Conservation (phyloP, 2,113 vertebrate species). For the Dromiciops gliroides region DNA sequence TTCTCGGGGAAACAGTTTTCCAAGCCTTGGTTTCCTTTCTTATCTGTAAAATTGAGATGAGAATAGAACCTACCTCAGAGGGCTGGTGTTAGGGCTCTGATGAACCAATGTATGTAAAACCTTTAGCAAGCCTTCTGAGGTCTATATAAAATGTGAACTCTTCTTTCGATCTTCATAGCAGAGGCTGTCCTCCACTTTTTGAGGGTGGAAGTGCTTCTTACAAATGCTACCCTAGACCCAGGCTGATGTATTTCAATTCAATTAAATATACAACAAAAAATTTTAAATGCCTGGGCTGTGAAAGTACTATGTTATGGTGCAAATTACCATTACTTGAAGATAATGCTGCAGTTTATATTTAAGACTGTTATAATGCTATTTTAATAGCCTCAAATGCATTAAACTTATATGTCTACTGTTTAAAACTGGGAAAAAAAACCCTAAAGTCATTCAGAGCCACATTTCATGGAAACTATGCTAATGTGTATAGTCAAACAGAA, state of each 20-base stretch:
- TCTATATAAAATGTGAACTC: background rate
- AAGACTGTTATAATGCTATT: background rate
- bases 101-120: background rate
- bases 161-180: too few relatives aligned
- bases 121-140: background rate
- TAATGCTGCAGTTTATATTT: background rate
- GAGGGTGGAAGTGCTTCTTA: too few relatives aligned
- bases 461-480: background rate
- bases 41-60: background rate
- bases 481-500: background rate
- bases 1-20: background rate
- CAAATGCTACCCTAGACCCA: background rate
- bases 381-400: background rate
- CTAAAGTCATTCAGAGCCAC: background rate
- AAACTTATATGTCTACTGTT: background rate
- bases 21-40: background rate
- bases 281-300: background rate
- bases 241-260: background rate
- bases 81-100: background rate
- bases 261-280: background rate
- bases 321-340: background rate
- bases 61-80: background rate
- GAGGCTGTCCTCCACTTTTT: too few relatives aligned
- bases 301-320: background rate
- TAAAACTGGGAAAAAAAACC: background rate